Percentiles rank a stretch among this genome's conserved stretches.
phyloP scores from a whole-genome alignment of 2,888 invertebrate genomes.

The Drosophila cognata region DNA sequence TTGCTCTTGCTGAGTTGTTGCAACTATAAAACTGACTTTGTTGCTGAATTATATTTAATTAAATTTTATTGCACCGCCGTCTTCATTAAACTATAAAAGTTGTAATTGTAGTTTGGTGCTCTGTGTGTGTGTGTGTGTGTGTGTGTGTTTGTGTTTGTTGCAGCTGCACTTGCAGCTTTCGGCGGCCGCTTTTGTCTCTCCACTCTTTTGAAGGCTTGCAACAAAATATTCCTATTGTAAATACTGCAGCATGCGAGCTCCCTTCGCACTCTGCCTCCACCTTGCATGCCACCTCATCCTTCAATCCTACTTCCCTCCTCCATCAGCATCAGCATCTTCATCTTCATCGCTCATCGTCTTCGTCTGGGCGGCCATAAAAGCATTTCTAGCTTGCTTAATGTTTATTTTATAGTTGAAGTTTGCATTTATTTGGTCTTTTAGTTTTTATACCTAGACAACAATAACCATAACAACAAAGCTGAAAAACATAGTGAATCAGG shows the following conservation, averaged over 20 bases:
- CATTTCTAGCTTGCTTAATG: constrained; percentile 82
- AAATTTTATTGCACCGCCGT: constrained; percentile 80
- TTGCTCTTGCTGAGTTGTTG: constrained; percentile 19
- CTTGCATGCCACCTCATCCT: constrained; percentile 7
- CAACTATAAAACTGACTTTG: constrained; percentile 78
- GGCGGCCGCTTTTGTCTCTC: constrained; percentile 38
- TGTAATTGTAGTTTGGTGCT: constrained; percentile 20
- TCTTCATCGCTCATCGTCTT: constrained; percentile 39
- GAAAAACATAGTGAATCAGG: neutral
- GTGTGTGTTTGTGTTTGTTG: constrained; percentile 40
- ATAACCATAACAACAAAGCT: constrained; percentile 37
- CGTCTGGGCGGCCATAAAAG: constrained; percentile 77
- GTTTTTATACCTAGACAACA: constrained; percentile 66
- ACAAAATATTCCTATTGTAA: constrained; percentile 59
- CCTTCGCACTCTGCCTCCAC: neutral
- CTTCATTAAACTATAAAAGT: constrained; percentile 80
- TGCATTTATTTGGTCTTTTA: constrained; percentile 81
- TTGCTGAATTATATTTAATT: constrained; percentile 81
- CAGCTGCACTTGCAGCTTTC: constrained; percentile 49
- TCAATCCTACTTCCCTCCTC: constrained; percentile 9
- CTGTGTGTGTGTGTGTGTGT: constrained; percentile 19
- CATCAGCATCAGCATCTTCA: constrained; percentile 18
- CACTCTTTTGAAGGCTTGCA: constrained; percentile 46
- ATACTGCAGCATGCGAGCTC: constrained; percentile 38
- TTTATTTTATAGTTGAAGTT: constrained; percentile 83